These are phyloP conservation scores for Solea solea DNA, from an alignment of 2,113 vertebrate genomes.

Conservation along the genomic window DNA sequence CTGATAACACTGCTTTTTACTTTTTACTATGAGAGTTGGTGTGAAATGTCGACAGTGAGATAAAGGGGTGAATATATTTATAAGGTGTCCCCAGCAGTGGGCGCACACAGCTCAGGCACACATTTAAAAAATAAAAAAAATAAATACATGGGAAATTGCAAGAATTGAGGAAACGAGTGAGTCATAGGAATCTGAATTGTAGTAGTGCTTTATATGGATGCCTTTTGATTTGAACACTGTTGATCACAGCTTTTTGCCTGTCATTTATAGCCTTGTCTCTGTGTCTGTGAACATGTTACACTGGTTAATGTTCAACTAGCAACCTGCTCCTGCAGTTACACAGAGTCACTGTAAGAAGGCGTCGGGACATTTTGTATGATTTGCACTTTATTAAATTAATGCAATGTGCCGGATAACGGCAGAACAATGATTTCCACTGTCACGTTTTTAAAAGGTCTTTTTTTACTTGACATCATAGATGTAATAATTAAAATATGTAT, in stretches of 20 bases:
- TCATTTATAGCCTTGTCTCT: slow-evolving; percentile 50
- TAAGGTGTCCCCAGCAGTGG: too few species aligned
- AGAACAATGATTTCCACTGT: slow-evolving; percentile 29
- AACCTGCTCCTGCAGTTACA: slow-evolving; percentile 28
- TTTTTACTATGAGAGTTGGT: too few species aligned
- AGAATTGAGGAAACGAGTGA: slow-evolving; percentile 5
- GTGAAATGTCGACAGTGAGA: too few species aligned
- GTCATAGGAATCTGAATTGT: neutral
- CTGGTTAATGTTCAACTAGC: slow-evolving; percentile 29
- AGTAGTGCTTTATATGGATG: slow-evolving; percentile 39
- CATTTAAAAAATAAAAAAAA: too few species aligned
- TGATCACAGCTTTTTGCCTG: slow-evolving; percentile 51
- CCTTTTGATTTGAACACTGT: slow-evolving; percentile 51
- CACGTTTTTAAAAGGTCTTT: slow-evolving; percentile 13
- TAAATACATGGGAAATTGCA: slow-evolving; percentile 9
- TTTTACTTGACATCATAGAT: neutral
- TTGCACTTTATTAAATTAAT: slow-evolving; percentile 79
- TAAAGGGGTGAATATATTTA: too few species aligned
- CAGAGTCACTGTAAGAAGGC: slow-evolving; percentile 38
- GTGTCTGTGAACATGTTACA: slow-evolving; percentile 20
- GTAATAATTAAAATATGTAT: too few species aligned
- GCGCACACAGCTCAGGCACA: too few species aligned
- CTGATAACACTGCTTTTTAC: too few species aligned
- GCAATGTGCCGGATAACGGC: slow-evolving; percentile 69
- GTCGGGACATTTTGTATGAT: slow-evolving; percentile 69